A percentile compares a stretch with the other conserved stretches of the same genome.
phyloP scores from a whole-genome alignment of 2,797 vertebrate genomes.

The Cuniculus paca region DNA sequence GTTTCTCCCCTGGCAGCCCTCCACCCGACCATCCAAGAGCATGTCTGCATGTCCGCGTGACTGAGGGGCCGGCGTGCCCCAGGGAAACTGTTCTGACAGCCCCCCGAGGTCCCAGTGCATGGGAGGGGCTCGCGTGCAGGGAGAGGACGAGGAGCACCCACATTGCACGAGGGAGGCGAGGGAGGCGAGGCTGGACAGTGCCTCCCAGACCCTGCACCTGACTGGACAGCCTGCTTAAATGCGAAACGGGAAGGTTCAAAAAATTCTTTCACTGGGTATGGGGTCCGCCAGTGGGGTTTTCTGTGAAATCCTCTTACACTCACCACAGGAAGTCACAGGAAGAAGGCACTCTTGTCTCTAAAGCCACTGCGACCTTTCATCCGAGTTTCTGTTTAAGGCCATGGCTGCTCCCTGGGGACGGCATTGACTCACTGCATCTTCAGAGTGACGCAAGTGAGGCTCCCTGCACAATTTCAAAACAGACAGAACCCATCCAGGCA shows the following conservation, averaged over 20 bases:
- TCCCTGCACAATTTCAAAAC: slow-evolving; percentile 86
- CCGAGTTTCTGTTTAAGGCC: slow-evolving; percentile 86
- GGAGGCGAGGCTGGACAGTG: neutral
- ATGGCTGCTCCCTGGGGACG: slow-evolving; percentile 87
- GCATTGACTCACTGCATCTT: slow-evolving; percentile 87
- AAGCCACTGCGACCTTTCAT: slow-evolving; percentile 78
- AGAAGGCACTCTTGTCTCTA: slow-evolving; percentile 86
- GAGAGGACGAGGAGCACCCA: fast-evolving
- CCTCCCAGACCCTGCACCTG: neutral
- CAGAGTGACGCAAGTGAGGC: slow-evolving; percentile 87
- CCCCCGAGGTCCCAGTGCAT: neutral
- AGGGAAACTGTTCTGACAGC: neutral
- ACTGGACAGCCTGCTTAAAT: neutral
- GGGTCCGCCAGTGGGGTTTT: neutral
- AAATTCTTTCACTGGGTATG: neutral
- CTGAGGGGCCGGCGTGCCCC: neutral
- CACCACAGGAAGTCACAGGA: slow-evolving; percentile 56
- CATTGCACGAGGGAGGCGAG: neutral
- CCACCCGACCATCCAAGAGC: slow-evolving; percentile 5
- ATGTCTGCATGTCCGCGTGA: neutral
- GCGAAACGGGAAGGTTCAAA: neutral
- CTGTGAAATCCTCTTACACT: neutral
- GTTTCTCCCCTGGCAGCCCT: neutral
- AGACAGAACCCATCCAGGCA: slow-evolving; percentile 81
- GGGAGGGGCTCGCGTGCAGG: fast-evolving